Evolutionary conservation across 2,888 invertebrate genomes (phyloP).

Genomic region (Drosophila falleni): DNA sequence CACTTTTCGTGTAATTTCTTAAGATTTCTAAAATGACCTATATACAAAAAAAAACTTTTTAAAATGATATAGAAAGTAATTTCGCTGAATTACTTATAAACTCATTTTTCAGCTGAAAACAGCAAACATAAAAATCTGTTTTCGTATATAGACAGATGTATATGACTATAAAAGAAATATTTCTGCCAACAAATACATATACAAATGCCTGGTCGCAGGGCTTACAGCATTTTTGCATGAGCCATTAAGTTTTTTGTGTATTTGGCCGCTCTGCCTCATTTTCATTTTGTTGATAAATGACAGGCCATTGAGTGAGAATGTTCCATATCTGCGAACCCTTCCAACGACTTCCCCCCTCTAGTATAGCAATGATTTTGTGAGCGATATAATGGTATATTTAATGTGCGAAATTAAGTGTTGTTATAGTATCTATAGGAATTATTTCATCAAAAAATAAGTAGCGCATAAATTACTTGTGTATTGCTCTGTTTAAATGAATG

Average conservation of each 20-base stretch:
- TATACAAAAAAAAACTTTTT: no score
- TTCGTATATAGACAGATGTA: no score
- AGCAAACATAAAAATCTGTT: no score
- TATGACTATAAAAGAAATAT: not conserved
- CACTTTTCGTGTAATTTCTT: no score
- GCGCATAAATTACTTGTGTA: conserved; percentile 71
- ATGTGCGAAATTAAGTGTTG: conserved; percentile 79
- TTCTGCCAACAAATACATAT: conserved; percentile 1
- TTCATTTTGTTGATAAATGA: conserved; percentile 75
- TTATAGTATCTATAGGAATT: conserved; percentile 74
- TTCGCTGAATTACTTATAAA: no score
- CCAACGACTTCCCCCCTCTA: not conserved
- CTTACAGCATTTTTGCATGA: conserved; percentile 63
- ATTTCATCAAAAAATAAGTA: conserved; percentile 76
- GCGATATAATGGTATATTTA: conserved; percentile 73
- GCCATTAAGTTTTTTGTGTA: conserved; percentile 62
- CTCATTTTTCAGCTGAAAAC: no score
- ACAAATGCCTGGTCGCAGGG: conserved; percentile 11
- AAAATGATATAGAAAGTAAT: no score
- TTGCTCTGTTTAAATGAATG: conserved; percentile 30
- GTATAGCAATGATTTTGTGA: conserved; percentile 34
- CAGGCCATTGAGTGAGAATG: conserved; percentile 63
- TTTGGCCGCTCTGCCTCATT: conserved; percentile 56
- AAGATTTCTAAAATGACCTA: no score
- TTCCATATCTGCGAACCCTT: conserved; percentile 6